Conservation (phyloP, 1,140 invertebrate genomes). For the Calycopis cecrops region DNA sequence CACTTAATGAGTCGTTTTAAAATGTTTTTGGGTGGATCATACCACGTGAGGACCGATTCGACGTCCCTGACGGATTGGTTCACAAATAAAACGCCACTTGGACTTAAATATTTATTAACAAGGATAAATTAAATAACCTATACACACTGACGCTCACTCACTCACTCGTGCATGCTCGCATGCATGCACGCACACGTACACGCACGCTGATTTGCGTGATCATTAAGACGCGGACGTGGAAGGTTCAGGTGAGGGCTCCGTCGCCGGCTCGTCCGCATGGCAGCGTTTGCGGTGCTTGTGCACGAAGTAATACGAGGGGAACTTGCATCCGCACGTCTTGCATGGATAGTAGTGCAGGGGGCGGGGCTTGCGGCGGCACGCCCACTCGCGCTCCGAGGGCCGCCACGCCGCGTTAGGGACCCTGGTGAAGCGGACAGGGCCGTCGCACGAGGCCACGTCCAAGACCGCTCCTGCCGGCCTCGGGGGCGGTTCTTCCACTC, state of each 20-base stretch:
- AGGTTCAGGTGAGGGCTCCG: constrained; percentile 40
- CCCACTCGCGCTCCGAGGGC: constrained; percentile 68
- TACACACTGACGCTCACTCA: constrained; percentile 25
- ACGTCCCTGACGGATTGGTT: background rate
- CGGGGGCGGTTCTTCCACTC: constrained; percentile 38
- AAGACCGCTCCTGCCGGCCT: constrained; percentile 72
- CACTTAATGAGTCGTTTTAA: too few species aligned
- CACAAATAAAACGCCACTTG: constrained; percentile 22
- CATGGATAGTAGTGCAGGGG: constrained; percentile 94
- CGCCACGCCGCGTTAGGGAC: constrained; percentile 53
- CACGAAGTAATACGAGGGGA: constrained; percentile 94
- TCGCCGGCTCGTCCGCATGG: constrained; percentile 79
- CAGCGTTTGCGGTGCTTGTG: constrained; percentile 92
- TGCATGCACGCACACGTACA: constrained; percentile 11
- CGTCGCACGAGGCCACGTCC: constrained; percentile 91
- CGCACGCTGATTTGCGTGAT: background rate
- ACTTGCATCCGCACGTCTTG: constrained; percentile 93
- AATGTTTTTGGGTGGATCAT: too few species aligned
- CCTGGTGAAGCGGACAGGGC: constrained; percentile 85
- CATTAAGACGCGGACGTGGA: constrained; percentile 39
- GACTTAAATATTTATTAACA: constrained; percentile 54
- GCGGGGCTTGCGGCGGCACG: constrained; percentile 79
- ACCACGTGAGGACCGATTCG: too few species aligned
- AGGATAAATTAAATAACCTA: constrained; percentile 48
- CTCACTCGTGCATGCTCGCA: constrained; percentile 42